These are phyloP conservation scores for Apostichopus leukothele DNA, from an alignment of 53 echinoderm and acorn worm species.

Conservation along the genomic window DNA sequence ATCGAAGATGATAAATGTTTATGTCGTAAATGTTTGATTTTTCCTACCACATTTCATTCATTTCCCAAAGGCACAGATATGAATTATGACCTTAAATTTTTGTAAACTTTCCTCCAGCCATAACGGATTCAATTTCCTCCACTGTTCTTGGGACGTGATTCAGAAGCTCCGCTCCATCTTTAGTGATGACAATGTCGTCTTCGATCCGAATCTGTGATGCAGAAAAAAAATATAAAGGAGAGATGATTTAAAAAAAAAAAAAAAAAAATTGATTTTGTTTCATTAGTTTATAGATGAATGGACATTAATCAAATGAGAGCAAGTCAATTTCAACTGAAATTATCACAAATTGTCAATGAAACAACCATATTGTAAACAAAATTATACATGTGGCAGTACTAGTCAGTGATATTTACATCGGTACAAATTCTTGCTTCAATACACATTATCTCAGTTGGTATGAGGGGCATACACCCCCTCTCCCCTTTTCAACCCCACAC, in stretches of 20 bases:
- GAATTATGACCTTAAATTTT: neutral
- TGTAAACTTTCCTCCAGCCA: slow-evolving; percentile 71
- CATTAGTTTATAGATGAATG: no score
- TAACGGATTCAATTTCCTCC: slow-evolving; percentile 83
- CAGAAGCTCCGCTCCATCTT: slow-evolving; percentile 74
- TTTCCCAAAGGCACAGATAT: neutral
- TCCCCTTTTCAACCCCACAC: no score
- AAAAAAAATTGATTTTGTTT: no score
- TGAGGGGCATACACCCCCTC: neutral
- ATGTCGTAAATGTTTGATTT: no score
- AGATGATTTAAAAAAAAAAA: no score
- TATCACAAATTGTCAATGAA: no score
- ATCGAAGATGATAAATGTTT: no score
- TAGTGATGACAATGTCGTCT: slow-evolving; percentile 85
- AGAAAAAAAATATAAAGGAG: neutral
- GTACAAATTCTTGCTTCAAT: neutral
- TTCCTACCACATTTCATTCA: no score
- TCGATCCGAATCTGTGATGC: slow-evolving; percentile 83
- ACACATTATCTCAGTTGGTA: neutral
- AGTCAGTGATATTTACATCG: neutral
- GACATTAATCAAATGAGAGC: no score
- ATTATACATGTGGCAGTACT: neutral
- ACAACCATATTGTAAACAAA: neutral
- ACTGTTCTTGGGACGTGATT: slow-evolving; percentile 82
- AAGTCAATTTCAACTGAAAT: no score